A percentile compares a stretch with the other conserved stretches of the same genome.
Evolutionary conservation across 1,140 invertebrate species (phyloP).

Genomic region (Fopius arisanus): DNA sequence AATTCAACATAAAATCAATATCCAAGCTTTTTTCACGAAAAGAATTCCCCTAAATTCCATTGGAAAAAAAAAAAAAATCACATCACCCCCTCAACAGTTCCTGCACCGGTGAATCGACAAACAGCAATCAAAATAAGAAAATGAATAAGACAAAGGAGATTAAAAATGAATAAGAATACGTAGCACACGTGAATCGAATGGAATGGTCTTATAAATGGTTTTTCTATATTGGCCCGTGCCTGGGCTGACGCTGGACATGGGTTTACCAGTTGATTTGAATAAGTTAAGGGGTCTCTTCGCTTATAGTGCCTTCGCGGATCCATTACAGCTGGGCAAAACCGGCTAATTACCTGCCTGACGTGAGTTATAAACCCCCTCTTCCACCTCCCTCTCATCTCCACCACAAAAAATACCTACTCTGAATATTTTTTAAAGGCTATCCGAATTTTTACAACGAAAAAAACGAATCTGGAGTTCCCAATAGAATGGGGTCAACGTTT

Average conservation of each 20-base stretch:
- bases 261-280: slow-evolving; percentile 66
- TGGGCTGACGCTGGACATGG: slow-evolving; percentile 60
- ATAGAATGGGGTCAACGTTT: slow-evolving; percentile 4
- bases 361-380: slow-evolving; percentile 63
- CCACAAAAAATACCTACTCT: slow-evolving; percentile 42
- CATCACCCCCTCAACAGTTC: slow-evolving; percentile 21
- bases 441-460: slow-evolving; percentile 48
- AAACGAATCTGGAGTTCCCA: not conserved
- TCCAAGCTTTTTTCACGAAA: slow-evolving; percentile 41
- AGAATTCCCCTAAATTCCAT: not conserved
- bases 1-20: slow-evolving; percentile 65
- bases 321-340: slow-evolving; percentile 65
- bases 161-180: slow-evolving; percentile 39
- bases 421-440: slow-evolving; percentile 51
- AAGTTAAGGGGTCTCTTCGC: slow-evolving; percentile 63
- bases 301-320: slow-evolving; percentile 57
- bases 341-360: slow-evolving; percentile 66
- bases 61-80: slow-evolving; percentile 49
- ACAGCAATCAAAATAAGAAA: not conserved
- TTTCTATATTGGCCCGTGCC: slow-evolving; percentile 64
- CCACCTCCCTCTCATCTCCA: slow-evolving; percentile 37
- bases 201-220: slow-evolving; percentile 64
- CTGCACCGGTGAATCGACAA: not conserved
- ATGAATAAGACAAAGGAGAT: slow-evolving; percentile 24
- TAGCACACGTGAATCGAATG: slow-evolving; percentile 35